Percentiles rank a stretch among this genome's conserved stretches.
Conservation (phyloP, 2,888 invertebrate species). For the Leptogaster cylindrica region DNA sequence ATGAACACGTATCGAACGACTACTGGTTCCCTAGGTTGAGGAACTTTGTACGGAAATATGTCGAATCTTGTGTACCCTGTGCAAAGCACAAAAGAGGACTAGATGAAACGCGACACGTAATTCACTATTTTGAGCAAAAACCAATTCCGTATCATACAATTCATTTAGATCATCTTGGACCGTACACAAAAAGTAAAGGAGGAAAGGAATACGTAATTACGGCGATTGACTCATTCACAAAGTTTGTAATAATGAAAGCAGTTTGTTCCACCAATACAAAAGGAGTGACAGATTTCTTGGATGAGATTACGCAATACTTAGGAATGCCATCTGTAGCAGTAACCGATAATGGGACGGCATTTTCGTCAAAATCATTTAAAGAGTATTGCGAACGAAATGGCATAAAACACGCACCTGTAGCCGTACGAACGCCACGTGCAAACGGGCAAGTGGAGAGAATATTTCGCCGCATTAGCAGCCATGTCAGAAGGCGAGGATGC, state of each 20-base stretch:
- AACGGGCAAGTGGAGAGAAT: slow-evolving; percentile 49
- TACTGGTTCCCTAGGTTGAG: slow-evolving; percentile 32
- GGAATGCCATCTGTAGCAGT: slow-evolving; percentile 44
- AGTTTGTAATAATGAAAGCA: slow-evolving; percentile 46
- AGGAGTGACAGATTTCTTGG: slow-evolving; percentile 43
- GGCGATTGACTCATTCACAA: slow-evolving; percentile 45
- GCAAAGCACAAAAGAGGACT: slow-evolving; percentile 24
- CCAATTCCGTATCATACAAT: slow-evolving; percentile 38
- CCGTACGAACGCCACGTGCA: slow-evolving; percentile 48
- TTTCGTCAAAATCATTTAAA: slow-evolving; percentile 47
- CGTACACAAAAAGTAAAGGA: slow-evolving; percentile 43
- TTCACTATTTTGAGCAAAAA: slow-evolving; percentile 1
- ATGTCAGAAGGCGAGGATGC: slow-evolving; percentile 33
- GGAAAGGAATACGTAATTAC: slow-evolving; percentile 44
- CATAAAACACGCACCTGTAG: slow-evolving; percentile 50
- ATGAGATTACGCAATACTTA: slow-evolving; percentile 47
- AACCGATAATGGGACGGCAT: slow-evolving; percentile 45
- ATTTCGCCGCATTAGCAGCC: slow-evolving; percentile 27
- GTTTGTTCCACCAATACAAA: slow-evolving; percentile 45
- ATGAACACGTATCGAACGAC: background rate
- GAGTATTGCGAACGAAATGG: slow-evolving; percentile 47
- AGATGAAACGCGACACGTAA: slow-evolving; percentile 12
- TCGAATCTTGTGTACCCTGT: slow-evolving; percentile 28
- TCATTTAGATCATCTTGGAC: slow-evolving; percentile 46
- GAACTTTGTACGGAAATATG: slow-evolving; percentile 28